These are phyloP conservation scores for Acropora tenuis DNA, from an alignment of 64 coral and sea anemone genomes.

Conservation along the genomic window DNA sequence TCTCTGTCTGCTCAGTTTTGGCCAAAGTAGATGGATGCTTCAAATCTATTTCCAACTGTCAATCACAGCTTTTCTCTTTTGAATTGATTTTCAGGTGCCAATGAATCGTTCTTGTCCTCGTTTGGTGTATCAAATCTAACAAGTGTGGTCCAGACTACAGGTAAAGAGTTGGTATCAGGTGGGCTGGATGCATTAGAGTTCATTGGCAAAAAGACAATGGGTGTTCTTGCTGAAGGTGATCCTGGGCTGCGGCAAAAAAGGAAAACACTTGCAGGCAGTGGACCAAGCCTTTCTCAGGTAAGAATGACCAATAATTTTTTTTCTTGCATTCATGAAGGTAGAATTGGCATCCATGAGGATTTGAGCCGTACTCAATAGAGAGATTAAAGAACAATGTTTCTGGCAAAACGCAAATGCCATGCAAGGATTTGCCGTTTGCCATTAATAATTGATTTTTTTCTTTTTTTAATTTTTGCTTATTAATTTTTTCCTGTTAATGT, in stretches of 20 bases:
- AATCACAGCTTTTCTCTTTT: background rate
- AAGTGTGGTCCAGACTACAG: conserved; percentile 68
- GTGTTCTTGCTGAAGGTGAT: conserved; percentile 93
- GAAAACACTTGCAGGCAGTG: conserved; percentile 71
- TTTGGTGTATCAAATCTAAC: conserved; percentile 73
- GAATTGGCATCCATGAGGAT: no score
- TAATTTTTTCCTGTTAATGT: no score
- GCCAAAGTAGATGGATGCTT: no score
- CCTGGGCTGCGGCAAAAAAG: conserved; percentile 83
- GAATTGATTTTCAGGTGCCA: background rate
- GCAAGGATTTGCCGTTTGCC: no score
- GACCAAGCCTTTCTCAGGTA: conserved; percentile 86
- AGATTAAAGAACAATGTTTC: no score
- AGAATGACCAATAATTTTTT: background rate
- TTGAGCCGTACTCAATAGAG: no score
- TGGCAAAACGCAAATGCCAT: no score
- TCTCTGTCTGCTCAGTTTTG: no score
- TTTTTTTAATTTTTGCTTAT: no score
- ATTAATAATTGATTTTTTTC: no score
- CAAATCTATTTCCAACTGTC: background rate
- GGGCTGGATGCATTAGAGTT: conserved; percentile 92
- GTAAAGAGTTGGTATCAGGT: conserved; percentile 67
- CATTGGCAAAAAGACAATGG: conserved; percentile 98
- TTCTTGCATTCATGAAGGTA: no score
- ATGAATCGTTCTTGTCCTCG: conserved; percentile 74